phyloP scores from a whole-genome alignment of 2,113 vertebrate species.

The Ophthalmolycus amberensis region DNA sequence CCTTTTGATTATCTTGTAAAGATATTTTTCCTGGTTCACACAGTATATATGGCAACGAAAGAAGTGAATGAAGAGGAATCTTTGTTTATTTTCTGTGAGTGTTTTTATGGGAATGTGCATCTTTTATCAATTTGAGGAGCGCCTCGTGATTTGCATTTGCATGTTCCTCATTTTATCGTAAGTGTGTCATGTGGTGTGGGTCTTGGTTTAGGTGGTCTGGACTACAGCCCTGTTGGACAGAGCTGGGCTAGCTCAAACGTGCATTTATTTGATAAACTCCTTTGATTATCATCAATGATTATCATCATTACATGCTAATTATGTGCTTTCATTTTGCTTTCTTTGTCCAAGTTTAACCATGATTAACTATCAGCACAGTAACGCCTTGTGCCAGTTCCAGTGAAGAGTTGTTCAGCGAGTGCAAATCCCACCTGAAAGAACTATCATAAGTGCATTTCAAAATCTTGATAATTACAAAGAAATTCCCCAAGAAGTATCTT shows the following conservation, averaged over 20 bases:
- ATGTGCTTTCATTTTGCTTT: not conserved
- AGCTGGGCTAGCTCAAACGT: not conserved
- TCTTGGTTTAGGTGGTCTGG: not conserved
- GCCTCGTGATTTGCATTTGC: not conserved
- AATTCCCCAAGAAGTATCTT: conserved; percentile 15
- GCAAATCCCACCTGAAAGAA: conserved; percentile 1
- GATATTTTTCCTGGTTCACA: not conserved
- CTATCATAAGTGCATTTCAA: conserved; percentile 22
- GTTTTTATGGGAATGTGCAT: no score
- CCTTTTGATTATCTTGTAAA: not conserved
- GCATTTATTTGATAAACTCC: not conserved
- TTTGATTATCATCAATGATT: not conserved
- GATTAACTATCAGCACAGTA: not conserved
- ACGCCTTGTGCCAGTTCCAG: not conserved
- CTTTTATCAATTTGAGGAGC: not conserved
- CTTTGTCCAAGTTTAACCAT: not conserved
- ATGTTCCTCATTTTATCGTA: not conserved
- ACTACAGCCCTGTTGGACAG: no score
- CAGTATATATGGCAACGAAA: not conserved
- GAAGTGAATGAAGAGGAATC: not conserved
- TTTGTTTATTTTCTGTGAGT: not conserved
- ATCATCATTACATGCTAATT: not conserved
- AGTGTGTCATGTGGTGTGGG: not conserved
- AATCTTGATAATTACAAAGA: conserved; percentile 36
- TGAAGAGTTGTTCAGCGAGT: not conserved